These are phyloP conservation scores for Cinclus cinclus DNA, from an alignment of 2,113 vertebrate genomes.

Conservation along the genomic window DNA sequence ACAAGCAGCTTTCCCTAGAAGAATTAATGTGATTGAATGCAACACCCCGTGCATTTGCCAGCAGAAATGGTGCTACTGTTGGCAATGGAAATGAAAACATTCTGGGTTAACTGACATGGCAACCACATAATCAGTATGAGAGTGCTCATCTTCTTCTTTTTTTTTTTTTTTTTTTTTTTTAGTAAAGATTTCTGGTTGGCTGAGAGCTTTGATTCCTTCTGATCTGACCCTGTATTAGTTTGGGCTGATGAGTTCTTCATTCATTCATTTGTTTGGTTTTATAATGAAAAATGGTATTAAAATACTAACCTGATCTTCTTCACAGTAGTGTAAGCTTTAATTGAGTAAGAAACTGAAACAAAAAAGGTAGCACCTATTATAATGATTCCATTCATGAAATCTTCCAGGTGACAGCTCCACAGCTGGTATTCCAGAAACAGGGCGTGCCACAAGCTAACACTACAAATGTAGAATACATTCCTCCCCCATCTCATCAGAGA, in stretches of 20 bases:
- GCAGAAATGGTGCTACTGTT: neutral
- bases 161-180: neutral
- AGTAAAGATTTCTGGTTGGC: neutral
- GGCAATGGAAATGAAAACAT: neutral
- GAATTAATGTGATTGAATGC: neutral
- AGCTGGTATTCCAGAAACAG: neutral
- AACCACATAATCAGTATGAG: neutral
- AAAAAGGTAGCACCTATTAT: neutral
- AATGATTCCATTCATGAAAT: neutral
- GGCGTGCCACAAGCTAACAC: neutral
- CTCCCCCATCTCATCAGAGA: neutral
- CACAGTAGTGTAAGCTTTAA: neutral
- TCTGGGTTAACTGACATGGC: neutral
- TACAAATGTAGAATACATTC: neutral
- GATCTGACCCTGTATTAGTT: neutral
- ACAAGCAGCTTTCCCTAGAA: neutral
- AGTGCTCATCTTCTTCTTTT: neutral
- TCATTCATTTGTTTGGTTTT: neutral
- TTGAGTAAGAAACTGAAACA: neutral
- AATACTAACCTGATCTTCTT: neutral
- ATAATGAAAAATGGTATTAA: neutral
- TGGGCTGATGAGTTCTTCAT: neutral
- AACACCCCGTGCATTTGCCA: neutral
- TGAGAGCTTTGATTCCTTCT: conserved; percentile 1
- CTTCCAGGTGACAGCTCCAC: neutral